Conservation (phyloP, 2,888 invertebrate species). For the Epinotia ramella region DNA sequence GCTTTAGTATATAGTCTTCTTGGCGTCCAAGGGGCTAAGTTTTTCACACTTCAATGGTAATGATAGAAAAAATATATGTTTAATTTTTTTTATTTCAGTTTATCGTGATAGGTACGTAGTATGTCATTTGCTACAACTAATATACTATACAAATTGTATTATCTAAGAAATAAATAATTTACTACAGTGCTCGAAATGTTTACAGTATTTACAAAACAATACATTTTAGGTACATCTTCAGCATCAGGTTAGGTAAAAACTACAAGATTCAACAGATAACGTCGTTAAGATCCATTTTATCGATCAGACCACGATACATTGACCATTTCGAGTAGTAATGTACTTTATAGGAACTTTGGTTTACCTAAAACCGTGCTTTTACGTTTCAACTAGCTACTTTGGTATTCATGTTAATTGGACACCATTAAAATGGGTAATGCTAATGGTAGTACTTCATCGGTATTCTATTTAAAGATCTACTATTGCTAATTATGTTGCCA, state of each 20-base stretch:
- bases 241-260: slow-evolving; percentile 22
- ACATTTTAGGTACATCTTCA: slow-evolving; percentile 11
- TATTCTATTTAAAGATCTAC: slow-evolving; percentile 7
- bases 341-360: slow-evolving; percentile 69
- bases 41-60: background rate
- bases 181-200: slow-evolving; percentile 63
- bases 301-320: background rate
- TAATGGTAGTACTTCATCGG: background rate
- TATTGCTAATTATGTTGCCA: slow-evolving; percentile 15
- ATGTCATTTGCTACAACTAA: slow-evolving; percentile 61
- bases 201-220: slow-evolving; percentile 71
- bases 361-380: slow-evolving; percentile 61
- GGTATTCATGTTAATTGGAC: slow-evolving; percentile 56
- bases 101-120: slow-evolving; percentile 65
- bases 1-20: too few species aligned
- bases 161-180: slow-evolving; percentile 77
- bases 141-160: slow-evolving; percentile 64
- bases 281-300: slow-evolving; percentile 12
- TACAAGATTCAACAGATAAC: slow-evolving; percentile 37
- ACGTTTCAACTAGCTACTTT: slow-evolving; percentile 67
- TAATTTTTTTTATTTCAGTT: slow-evolving; percentile 50
- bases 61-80: slow-evolving; percentile 8
- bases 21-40: too few species aligned
- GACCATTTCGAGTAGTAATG: slow-evolving; percentile 46
- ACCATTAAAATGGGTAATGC: background rate